phyloP scores from a whole-genome alignment of 2,113 vertebrate species.

The Xerus inauris region DNA sequence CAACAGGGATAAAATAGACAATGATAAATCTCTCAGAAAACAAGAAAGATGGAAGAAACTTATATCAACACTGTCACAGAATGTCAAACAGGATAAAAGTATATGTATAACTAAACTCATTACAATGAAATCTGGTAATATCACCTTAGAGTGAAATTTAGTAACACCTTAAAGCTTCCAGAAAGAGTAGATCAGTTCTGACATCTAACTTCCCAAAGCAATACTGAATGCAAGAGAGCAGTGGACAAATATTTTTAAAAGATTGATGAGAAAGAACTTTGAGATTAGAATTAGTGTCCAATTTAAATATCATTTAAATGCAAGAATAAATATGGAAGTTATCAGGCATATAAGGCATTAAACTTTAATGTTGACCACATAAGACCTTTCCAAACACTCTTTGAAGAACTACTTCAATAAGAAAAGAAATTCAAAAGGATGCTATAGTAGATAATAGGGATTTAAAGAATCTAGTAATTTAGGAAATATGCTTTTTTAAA shows the following conservation, averaged over 20 bases:
- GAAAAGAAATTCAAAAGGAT: not conserved
- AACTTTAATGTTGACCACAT: not conserved
- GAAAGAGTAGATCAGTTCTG: not conserved
- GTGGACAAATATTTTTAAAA: not conserved
- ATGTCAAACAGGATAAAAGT: not conserved
- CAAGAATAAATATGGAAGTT: not conserved
- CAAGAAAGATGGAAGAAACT: not conserved
- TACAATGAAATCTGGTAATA: slow-evolving; percentile 22
- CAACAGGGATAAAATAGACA: not conserved
- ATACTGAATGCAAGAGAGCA: not conserved
- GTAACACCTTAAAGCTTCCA: not conserved
- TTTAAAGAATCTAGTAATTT: not conserved
- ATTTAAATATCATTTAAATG: not conserved
- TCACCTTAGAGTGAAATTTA: slow-evolving; percentile 1
- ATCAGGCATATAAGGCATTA: not conserved
- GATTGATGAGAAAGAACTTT: slow-evolving; percentile 6
- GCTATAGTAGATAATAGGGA: not conserved
- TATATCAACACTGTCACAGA: not conserved
- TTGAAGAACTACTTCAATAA: not conserved
- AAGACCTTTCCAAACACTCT: not conserved
- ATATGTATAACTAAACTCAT: not conserved
- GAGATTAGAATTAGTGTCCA: slow-evolving; percentile 1
- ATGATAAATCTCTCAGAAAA: not conserved
- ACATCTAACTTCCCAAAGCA: not conserved
- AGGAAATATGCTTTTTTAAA: not conserved